A percentile compares a stretch with the other conserved stretches of the same genome.
phyloP scores from a whole-genome alignment of 2,113 vertebrate genomes.

The cat (Felis catus) region F.catus_Fca126_mat1.0 CM031415.1:102424501-102425000 shows the following conservation, averaged over 20 bases:
- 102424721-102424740: background rate
- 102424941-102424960: accelerated
- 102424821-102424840: background rate
- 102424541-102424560: background rate
- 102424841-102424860: background rate
- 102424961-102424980: background rate
- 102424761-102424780: background rate
- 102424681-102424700: too few relatives aligned
- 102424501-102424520: too few relatives aligned
- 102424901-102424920: background rate
- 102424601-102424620: background rate
- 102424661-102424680: background rate
- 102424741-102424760: background rate
- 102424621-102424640: background rate
- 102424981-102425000: background rate
- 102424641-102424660: background rate
- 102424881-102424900: background rate
- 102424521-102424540: too few relatives aligned
- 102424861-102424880: background rate
- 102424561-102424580: background rate
- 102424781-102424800: background rate
- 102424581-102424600: background rate
- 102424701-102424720: background rate
- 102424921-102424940: background rate
- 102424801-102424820: background rate